phyloP scores from a whole-genome alignment of 1,140 invertebrate species.

The Meloidogyne hapla region DNA sequence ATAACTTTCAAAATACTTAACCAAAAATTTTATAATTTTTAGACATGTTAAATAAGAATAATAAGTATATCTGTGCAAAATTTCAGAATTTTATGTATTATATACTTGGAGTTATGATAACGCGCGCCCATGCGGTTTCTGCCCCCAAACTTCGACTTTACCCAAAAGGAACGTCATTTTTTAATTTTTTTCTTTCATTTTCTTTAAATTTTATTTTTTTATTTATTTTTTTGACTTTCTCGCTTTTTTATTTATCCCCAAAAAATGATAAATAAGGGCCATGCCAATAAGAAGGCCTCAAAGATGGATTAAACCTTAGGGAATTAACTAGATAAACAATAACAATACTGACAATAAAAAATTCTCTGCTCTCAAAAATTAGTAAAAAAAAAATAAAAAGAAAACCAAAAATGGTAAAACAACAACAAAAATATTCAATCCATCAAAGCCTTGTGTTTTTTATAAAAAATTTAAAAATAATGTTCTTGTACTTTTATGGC shows the following conservation, averaged over 20 bases:
- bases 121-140: not conserved
- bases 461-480: not conserved
- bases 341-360: not conserved
- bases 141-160: not conserved
- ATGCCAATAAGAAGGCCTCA: not conserved
- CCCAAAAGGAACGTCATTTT: not conserved
- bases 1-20: not conserved
- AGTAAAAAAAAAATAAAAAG: not conserved
- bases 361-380: not conserved
- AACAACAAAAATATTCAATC: not conserved
- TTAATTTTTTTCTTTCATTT: not conserved
- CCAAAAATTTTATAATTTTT: not conserved
- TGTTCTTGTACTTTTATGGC: no score
- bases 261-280: not conserved
- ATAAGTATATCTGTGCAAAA: not conserved
- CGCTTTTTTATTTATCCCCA: not conserved
- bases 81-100: not conserved
- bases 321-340: not conserved
- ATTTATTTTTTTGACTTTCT: not conserved
- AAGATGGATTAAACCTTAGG: not conserved
- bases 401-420: not conserved
- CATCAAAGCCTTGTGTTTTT: not conserved
- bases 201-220: no score
- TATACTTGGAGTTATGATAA: not conserved
- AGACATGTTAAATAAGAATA: not conserved